These are phyloP conservation scores for Lampris incognitus DNA, from an alignment of 2,113 vertebrate genomes.

Conservation along the genomic window DNA sequence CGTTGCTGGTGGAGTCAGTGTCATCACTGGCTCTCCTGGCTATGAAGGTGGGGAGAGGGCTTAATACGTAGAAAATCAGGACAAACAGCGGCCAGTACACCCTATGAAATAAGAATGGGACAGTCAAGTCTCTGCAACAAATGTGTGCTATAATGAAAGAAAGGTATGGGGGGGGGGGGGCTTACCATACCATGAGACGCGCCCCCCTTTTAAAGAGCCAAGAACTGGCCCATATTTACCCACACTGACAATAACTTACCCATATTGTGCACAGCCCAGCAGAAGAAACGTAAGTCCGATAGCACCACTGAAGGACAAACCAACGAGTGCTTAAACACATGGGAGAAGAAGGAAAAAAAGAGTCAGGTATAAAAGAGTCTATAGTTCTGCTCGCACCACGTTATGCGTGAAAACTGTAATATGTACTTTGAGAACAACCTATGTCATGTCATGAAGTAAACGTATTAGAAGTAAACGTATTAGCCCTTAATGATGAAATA, in stretches of 20 bases:
- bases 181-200: too few species aligned
- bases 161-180: too few species aligned
- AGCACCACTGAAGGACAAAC: constrained; percentile 93
- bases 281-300: constrained; percentile 96
- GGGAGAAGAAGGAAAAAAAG: neutral
- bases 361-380: neutral
- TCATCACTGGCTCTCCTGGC: constrained; percentile 88
- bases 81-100: constrained; percentile 96
- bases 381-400: too few species aligned
- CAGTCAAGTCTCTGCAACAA: neutral
- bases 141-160: neutral
- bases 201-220: too few species aligned
- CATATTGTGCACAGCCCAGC: constrained; percentile 92
- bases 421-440: too few species aligned
- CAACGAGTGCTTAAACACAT: constrained; percentile 88
- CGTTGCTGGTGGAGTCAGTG: constrained; percentile 88
- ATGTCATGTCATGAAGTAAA: neutral
- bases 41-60: constrained; percentile 93
- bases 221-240: neutral
- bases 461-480: neutral
- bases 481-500: neutral
- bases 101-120: constrained; percentile 66
- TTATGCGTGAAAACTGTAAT: too few species aligned
- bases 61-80: constrained; percentile 91
- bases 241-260: constrained; percentile 77